Evolutionary conservation across 2,797 vertebrate genomes (phyloP), one percentile per base, ranked within the genome.

Genomic region (Sphenopsis melanotis): DNA sequence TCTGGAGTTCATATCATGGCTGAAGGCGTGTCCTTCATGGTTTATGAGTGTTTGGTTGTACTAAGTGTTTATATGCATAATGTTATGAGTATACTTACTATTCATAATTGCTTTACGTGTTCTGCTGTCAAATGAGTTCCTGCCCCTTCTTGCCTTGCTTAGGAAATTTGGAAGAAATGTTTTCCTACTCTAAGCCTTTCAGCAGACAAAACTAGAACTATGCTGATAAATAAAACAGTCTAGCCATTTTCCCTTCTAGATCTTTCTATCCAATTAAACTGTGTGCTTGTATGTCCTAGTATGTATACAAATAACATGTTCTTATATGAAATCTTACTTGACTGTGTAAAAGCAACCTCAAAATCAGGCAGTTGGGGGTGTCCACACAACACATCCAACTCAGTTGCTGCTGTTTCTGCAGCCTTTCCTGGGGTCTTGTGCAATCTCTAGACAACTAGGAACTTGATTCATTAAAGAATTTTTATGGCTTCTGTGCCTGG

Each of bases 21-120:
- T 89, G 74, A 89, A 85, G 79, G 83, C 64, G 85, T 93, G 91
- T 88, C 96, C 91, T 85, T 95, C 80, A 84, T 93, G 82, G 52
- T 89, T 96, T 87, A 50, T 71, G 72, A 74, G 17, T 74, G 71
- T 81, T 91, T 89, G 46, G 55, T 83, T 79, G 27, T 85, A 53
- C 39, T 74, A 15, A 87, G 81, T 74, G 57, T 64, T 78, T 59
- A 69, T 84, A 53, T n/a, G 30, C 39, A 42, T 44, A 53, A 30
- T 53, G 11, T 57, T 74, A 57, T 0, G 5, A 70, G 12, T 49
- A 11, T 65, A 39, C 12, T 68, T 93, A n/a, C 21, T 82, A 16
- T 44, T 47, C 29, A 9, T 77, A 29, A 37, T 52, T 79, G 19
- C 65, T 50, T 72, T 36, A 85, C 34, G 11, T 57, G 49, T 68